Evolutionary conservation across 2,888 invertebrate genomes (phyloP).

Genomic region (Actias luna): DNA sequence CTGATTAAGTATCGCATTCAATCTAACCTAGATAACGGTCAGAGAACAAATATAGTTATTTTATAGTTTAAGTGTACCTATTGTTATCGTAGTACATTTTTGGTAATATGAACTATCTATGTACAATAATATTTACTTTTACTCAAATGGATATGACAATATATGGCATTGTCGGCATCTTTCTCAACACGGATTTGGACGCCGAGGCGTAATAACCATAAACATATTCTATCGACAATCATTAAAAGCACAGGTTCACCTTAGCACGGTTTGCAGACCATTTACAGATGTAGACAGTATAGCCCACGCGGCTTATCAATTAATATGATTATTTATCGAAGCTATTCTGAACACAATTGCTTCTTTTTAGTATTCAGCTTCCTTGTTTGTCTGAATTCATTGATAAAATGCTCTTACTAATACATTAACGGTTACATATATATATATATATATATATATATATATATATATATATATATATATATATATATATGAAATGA

Average conservation of each 20-base stretch:
- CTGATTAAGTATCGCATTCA: not conserved
- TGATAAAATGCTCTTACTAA: not conserved
- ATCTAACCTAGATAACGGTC: not conserved
- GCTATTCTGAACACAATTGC: not conserved
- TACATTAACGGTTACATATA: not conserved
- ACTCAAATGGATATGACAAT: not conserved
- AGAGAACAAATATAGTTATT: constrained; percentile 3
- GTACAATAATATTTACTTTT: not conserved
- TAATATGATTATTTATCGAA: constrained; percentile 15
- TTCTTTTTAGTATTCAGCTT: not conserved
- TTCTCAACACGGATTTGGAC: constrained; percentile 7
- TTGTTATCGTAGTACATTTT: not conserved
- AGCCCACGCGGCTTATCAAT: constrained; percentile 48
- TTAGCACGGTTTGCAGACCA: constrained; percentile 52
- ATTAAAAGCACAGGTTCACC: constrained; percentile 57
- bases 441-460: no score
- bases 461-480: no score
- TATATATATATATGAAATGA: no score
- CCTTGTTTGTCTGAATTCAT: not conserved
- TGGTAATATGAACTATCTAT: not conserved
- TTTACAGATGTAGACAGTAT: constrained; percentile 47
- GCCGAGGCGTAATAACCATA: constrained; percentile 56
- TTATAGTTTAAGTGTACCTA: not conserved
- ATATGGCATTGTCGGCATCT: not conserved
- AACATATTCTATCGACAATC: constrained; percentile 42